Percentiles rank a stretch among this genome's conserved stretches.
These are phyloP conservation scores for Colaptes auratus DNA, from an alignment of 2,113 vertebrate species.

Conservation along the genomic window DNA sequence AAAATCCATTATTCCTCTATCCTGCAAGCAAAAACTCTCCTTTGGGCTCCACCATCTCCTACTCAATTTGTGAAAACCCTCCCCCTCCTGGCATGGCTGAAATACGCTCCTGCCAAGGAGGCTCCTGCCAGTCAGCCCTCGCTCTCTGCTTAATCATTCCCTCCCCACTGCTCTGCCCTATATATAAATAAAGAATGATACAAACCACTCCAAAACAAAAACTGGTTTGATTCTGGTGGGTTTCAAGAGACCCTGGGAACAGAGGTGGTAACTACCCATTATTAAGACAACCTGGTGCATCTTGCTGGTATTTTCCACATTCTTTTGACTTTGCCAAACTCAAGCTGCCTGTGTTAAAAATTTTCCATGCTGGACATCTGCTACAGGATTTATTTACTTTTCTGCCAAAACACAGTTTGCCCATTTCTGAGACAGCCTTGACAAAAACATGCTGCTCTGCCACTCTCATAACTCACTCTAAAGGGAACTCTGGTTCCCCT, in stretches of 20 bases:
- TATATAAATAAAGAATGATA: neutral
- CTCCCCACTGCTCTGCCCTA: neutral
- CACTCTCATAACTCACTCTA: neutral
- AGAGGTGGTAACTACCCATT: neutral
- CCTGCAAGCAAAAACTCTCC: neutral
- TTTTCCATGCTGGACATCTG: conserved; percentile 63
- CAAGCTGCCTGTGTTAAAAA: conserved; percentile 22
- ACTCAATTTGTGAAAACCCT: neutral
- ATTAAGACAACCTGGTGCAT: neutral
- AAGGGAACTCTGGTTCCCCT: neutral
- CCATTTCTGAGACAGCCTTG: neutral
- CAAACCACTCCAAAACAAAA: accelerated
- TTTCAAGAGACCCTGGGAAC: accelerated
- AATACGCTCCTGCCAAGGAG: neutral
- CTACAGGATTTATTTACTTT: conserved; percentile 50
- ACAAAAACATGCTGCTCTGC: conserved; percentile 12
- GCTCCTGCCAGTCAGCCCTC: neutral
- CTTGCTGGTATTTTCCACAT: neutral
- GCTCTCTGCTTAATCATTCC: neutral
- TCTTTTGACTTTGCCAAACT: conserved; percentile 35
- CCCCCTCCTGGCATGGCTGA: neutral
- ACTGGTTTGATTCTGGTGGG: neutral
- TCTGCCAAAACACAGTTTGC: conserved; percentile 55
- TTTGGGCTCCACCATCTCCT: neutral
- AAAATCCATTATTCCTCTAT: conserved; percentile 43